Conservation (phyloP, 1,140 invertebrate genomes). For the Schmidtea mediterranea region DNA sequence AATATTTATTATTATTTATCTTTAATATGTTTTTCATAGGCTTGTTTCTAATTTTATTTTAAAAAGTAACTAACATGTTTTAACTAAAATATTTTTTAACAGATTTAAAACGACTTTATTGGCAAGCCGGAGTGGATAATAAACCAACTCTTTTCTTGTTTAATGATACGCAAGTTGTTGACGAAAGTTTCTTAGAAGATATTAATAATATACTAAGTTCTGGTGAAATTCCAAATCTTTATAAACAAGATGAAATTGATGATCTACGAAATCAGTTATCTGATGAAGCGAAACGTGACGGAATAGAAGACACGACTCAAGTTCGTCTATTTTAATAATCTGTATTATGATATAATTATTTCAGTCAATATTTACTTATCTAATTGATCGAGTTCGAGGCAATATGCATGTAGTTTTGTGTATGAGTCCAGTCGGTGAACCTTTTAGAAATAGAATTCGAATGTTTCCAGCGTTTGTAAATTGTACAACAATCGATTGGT, state of each 20-base stretch:
- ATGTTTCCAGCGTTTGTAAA: conserved; percentile 58
- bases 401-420: conserved; percentile 53
- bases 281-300: conserved; percentile 36
- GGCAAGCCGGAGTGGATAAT: conserved; percentile 39
- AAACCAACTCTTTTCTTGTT: conserved; percentile 49
- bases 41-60: too few species aligned
- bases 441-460: conserved; percentile 44
- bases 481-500: conserved; percentile 61
- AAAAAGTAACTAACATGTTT: too few species aligned
- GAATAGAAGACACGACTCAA: conserved; percentile 34
- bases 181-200: conserved; percentile 26
- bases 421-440: conserved; percentile 55
- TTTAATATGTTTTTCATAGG: too few species aligned
- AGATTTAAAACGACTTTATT: conserved; percentile 49
- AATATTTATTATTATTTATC: too few species aligned
- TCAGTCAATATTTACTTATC: conserved; percentile 33
- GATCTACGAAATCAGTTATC: conserved; percentile 40
- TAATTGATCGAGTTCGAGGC: conserved; percentile 43
- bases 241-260: conserved; percentile 26
- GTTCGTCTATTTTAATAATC: background rate
- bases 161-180: conserved; percentile 39
- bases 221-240: conserved; percentile 27
- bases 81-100: conserved; percentile 8
- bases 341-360: background rate
- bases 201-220: conserved; percentile 26